Evolutionary conservation across 2,113 vertebrate genomes (phyloP).

Genomic region (Potamarius usumacintae): DNA sequence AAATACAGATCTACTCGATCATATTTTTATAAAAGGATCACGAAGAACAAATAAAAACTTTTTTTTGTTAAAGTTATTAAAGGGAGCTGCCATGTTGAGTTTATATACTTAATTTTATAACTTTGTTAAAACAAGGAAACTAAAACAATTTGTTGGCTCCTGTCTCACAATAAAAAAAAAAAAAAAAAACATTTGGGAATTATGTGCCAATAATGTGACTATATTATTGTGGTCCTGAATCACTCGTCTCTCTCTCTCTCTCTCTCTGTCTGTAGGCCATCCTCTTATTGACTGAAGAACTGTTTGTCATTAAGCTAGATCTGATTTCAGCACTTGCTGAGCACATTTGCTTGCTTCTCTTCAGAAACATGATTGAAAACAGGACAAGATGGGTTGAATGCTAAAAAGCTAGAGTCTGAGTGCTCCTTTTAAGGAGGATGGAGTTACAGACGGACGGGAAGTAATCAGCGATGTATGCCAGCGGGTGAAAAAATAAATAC

Average conservation of each 20-base stretch:
- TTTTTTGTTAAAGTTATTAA: neutral
- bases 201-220: neutral
- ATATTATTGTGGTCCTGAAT: neutral
- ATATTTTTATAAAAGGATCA: neutral
- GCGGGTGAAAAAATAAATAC: neutral
- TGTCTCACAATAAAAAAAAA: neutral
- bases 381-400: neutral
- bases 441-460: conserved; percentile 19
- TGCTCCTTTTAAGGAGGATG: conserved; percentile 28
- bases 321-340: neutral
- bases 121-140: neutral
- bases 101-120: neutral
- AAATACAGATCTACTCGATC: neutral
- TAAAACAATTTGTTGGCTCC: neutral
- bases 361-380: conserved; percentile 11
- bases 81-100: neutral
- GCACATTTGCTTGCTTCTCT: neutral
- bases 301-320: conserved; percentile 4
- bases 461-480: conserved; percentile 30
- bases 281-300: neutral
- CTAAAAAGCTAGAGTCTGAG: conserved; percentile 25
- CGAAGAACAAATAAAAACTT: neutral
- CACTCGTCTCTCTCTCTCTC: neutral
- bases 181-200: neutral
- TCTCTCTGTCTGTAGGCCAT: neutral